Conservation (phyloP, 2,888 invertebrate genomes). For the Glyphotaelius pellucidus region DNA sequence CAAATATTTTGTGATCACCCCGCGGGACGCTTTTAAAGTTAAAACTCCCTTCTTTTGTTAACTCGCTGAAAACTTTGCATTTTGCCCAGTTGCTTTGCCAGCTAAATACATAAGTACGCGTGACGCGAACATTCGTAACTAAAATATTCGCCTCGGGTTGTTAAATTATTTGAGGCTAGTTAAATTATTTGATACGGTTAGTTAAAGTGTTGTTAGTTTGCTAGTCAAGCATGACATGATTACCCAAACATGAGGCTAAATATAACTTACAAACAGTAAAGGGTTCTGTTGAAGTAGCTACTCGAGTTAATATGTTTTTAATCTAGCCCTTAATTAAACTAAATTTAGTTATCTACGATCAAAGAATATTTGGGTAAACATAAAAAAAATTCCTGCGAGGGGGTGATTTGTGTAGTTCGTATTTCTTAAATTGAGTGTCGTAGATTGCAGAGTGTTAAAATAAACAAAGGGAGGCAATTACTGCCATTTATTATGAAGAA, state of each 20-base stretch:
- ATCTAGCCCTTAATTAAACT: background rate
- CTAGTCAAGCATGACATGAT: background rate
- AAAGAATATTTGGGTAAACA: background rate
- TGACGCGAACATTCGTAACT: background rate
- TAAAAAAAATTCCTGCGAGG: background rate
- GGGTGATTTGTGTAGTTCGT: background rate
- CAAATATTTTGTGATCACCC: background rate
- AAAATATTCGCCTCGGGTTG: slow-evolving; percentile 28
- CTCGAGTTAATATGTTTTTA: background rate
- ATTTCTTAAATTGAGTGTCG: background rate
- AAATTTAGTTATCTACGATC: background rate
- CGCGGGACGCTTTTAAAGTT: background rate
- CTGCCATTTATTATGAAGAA: background rate
- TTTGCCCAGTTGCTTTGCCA: background rate
- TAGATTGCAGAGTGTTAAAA: background rate
- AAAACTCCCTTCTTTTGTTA: background rate
- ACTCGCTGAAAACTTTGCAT: background rate
- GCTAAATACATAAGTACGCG: slow-evolving; percentile 18
- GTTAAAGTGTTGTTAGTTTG: slow-evolving; percentile 2
- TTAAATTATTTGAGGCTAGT: background rate
- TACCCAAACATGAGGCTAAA: background rate
- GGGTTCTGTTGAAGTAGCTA: background rate
- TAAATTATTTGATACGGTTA: background rate
- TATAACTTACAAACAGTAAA: background rate
- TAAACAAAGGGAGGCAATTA: background rate